phyloP scores from a whole-genome alignment of 2,113 vertebrate genomes.

The Petrocephalus zakoni region DNA sequence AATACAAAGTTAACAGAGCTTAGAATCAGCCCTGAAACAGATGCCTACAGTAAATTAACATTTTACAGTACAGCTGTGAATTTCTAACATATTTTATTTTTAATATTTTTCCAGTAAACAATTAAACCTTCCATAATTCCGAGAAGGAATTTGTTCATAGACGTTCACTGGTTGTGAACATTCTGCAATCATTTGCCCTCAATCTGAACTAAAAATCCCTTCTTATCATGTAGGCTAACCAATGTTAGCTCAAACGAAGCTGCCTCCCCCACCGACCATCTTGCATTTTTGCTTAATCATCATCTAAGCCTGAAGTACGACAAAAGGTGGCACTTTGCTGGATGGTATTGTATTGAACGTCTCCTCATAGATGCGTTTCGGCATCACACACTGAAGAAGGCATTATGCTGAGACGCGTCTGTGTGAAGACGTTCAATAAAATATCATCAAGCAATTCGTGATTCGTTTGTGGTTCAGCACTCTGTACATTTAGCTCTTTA shows the following conservation, averaged over 20 bases:
- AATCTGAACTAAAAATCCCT: background rate
- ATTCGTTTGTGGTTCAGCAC: too few species aligned
- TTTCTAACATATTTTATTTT: background rate
- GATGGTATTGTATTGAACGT: too few species aligned
- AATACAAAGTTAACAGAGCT: background rate
- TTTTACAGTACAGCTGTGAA: background rate
- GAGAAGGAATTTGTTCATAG: background rate
- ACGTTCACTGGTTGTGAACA: background rate
- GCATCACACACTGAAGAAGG: too few species aligned
- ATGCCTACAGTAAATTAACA: background rate
- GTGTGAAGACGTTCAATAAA: too few species aligned
- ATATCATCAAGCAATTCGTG: too few species aligned
- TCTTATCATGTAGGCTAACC: background rate
- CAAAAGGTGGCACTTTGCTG: too few species aligned
- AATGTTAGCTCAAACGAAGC: background rate
- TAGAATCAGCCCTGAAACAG: background rate
- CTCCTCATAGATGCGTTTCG: too few species aligned
- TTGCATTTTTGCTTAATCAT: background rate
- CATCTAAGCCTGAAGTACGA: too few species aligned
- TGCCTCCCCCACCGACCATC: background rate
- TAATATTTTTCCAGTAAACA: background rate
- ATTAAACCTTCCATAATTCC: background rate
- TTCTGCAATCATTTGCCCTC: background rate
- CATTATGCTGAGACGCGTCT: too few species aligned
- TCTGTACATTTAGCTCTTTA: too few species aligned